Evolutionary conservation across 23 tunicate genomes (phyloP).

Genomic region (Aplidium turbinatum): DNA sequence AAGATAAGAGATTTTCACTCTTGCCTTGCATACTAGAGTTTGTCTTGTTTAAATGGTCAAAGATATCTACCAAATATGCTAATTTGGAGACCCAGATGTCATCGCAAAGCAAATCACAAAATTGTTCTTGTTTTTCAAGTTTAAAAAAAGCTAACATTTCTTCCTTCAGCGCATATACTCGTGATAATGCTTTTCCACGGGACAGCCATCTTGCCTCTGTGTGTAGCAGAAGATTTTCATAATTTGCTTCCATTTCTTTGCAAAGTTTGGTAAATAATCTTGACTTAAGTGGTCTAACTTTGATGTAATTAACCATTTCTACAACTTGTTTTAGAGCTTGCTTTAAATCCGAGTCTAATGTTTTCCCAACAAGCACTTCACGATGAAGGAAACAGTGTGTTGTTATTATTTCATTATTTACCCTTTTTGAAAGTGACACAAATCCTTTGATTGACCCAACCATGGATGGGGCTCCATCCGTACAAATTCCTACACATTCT

Average conservation of each 20-base stretch:
- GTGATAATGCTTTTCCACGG: slow-evolving; percentile 45
- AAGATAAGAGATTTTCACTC: slow-evolving; percentile 29
- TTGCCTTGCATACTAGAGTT: slow-evolving; percentile 41
- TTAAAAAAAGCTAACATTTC: slow-evolving; percentile 40
- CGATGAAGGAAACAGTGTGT: slow-evolving; percentile 43
- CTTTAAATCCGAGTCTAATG: slow-evolving; percentile 15
- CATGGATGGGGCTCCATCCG: slow-evolving; percentile 30
- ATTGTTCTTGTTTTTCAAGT: slow-evolving; percentile 43
- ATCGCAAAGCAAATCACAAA: slow-evolving; percentile 42
- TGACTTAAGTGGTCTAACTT: slow-evolving; percentile 34
- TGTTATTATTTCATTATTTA: slow-evolving; percentile 14
- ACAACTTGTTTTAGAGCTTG: slow-evolving; percentile 19
- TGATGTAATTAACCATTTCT: slow-evolving; percentile 40
- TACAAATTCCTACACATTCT: slow-evolving; percentile 24
- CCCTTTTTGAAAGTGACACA: slow-evolving; percentile 17
- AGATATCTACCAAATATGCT: slow-evolving; percentile 50
- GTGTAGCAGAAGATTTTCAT: slow-evolving; percentile 44
- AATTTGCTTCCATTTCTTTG: slow-evolving; percentile 39
- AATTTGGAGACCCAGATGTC: slow-evolving; percentile 36
- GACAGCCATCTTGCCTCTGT: slow-evolving; percentile 52
- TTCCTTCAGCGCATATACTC: slow-evolving; percentile 47
- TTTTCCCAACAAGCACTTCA: slow-evolving; percentile 33
- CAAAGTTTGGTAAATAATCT: slow-evolving; percentile 30
- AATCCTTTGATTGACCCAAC: slow-evolving; percentile 31
- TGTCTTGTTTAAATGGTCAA: slow-evolving; percentile 47